Base-by-base conservation (phyloP, 64 coral and sea anemone species). In the Actinia tenebrosa region DNA sequence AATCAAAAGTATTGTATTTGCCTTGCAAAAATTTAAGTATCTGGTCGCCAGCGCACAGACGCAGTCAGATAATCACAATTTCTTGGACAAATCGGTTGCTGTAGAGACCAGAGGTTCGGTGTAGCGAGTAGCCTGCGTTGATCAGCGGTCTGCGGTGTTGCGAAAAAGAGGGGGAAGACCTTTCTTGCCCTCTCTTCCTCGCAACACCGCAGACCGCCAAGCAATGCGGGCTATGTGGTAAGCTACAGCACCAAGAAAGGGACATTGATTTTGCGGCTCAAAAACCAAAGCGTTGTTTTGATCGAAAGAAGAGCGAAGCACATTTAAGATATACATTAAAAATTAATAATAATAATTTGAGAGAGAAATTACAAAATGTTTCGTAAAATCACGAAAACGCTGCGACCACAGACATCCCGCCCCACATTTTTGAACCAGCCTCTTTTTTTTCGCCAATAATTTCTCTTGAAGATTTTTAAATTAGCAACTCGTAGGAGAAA, bases 271-370 rank as follows among this genome's bases (percentile, higher is more conserved):
- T 75, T 11, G 69, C 25, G 27, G 7, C 42, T 75, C 13, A 75
- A 75, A 75, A 75, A 75, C 26, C 69, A 75, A 43, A 75, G 69
- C 7, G 22, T 15, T 14, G 14, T 66, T 66, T 66, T 7, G 63
- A 75, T 75, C 69, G 25, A 30, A 75, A 42, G 62, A 66, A 72
- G 13, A 1, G 69, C 25, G 9, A 25, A 75, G 69, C 69, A 75
- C n/a, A 30, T 75, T 75, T 30, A 42, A 30, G 22, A 75, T 8
- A 75, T 75, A 75, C 69, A 10, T 13, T 75, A 75, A 75, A 75
- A 75, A 75, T 75, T 75, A 75, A 75, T 75, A 75, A 75, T 75
- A 75, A 75, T 75, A 75, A 75, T 75, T 75, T 42, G 69, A 75
- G 69, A 42, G 42, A 75, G 43, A 75, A 75, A 75, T 75, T 75